Evolutionary conservation across 2,888 invertebrate genomes (phyloP).

Genomic region (Digitonthophagus gazella): DNA sequence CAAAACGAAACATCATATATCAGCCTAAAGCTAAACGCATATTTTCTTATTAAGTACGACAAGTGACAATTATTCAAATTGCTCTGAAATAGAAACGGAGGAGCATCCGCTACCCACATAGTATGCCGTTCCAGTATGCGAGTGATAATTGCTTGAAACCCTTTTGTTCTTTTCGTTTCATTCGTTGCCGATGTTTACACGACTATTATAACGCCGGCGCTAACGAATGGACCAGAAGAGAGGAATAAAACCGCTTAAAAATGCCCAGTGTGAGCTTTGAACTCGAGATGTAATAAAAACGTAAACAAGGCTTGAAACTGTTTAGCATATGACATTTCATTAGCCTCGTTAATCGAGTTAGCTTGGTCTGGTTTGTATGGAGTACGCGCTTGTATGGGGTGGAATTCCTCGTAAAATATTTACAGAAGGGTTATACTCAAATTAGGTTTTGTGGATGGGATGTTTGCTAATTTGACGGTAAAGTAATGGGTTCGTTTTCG

Average conservation of each 20-base stretch:
- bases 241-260: background rate
- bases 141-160: background rate
- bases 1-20: background rate
- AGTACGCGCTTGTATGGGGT: background rate
- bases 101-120: conserved; percentile 14
- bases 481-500: background rate
- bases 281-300: conserved; percentile 32
- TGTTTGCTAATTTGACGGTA: background rate
- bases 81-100: background rate
- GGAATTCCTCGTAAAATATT: background rate
- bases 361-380: conserved; percentile 8
- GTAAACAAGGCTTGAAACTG: conserved; percentile 32
- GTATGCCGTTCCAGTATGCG: background rate
- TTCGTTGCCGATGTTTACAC: background rate
- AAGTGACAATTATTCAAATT: conserved; percentile 20
- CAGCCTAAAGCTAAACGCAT: background rate
- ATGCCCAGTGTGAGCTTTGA: background rate
- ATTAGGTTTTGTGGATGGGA: background rate
- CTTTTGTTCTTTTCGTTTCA: background rate
- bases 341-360: conserved; percentile 33
- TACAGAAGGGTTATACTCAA: background rate
- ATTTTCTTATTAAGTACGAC: conserved; percentile 5
- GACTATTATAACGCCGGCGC: background rate
- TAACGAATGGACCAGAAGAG: background rate
- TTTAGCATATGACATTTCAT: conserved; percentile 36